phyloP scores from a whole-genome alignment of 2,888 invertebrate species.

The Lasioglossum calceatum region DNA sequence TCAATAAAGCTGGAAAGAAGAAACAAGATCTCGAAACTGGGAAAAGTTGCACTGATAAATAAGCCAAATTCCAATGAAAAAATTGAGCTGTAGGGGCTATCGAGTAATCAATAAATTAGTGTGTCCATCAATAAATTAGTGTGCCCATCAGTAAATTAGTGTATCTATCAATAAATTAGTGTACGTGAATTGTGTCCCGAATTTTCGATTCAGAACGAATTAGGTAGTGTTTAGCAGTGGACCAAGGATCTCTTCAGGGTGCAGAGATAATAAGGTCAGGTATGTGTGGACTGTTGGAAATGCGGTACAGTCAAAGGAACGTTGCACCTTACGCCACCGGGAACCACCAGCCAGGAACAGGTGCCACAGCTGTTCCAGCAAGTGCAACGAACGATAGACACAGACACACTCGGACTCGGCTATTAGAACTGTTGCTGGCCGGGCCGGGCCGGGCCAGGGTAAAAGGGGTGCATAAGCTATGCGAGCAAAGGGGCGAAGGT shows the following conservation, averaged over 20 bases:
- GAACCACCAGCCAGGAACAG: conserved; percentile 74
- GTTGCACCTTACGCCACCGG: conserved; percentile 78
- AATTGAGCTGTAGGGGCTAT: too few species aligned
- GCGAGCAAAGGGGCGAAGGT: conserved; percentile 68
- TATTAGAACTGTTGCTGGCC: conserved; percentile 76
- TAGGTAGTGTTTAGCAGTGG: conserved; percentile 32
- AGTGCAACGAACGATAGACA: conserved; percentile 76
- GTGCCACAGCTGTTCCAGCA: conserved; percentile 81
- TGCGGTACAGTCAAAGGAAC: conserved; percentile 58
- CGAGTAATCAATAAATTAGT: too few species aligned
- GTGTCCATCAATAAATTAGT: too few species aligned
- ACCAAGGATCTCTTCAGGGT: conserved; percentile 59
- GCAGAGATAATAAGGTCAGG: conserved; percentile 70
- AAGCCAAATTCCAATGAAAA: too few species aligned
- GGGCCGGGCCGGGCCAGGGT: conserved; percentile 43
- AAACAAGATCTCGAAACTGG: too few species aligned
- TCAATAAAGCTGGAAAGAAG: too few species aligned
- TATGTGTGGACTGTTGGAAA: conserved; percentile 63
- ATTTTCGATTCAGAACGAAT: background rate
- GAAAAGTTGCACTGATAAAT: too few species aligned
- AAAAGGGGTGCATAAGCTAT: conserved; percentile 81
- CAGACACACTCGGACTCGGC: conserved; percentile 62
- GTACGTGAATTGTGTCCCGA: too few species aligned
- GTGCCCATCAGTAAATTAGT: too few species aligned
- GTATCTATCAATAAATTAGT: too few species aligned